Evolutionary conservation across 2,797 vertebrate species (phyloP).

Genomic region (Pseudochaenichthys georgianus): DNA sequence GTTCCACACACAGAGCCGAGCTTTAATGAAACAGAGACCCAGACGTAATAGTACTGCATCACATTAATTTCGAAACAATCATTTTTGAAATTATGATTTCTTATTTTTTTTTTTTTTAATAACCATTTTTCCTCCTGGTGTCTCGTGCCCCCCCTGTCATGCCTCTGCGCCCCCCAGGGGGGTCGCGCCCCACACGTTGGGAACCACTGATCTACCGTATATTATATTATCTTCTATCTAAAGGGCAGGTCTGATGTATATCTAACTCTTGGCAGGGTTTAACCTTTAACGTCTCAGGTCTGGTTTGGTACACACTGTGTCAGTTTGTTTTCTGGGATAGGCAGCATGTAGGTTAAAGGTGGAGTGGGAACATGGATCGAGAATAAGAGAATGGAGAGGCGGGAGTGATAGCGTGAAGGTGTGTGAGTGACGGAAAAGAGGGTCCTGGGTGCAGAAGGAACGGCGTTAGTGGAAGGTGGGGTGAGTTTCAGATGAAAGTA

Average conservation of each 20-base stretch:
- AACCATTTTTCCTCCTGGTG: too few relatives aligned
- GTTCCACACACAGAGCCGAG: too few relatives aligned
- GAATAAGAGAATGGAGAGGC: neutral
- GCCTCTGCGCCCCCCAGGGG: too few relatives aligned
- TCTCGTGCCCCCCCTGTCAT: too few relatives aligned
- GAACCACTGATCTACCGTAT: neutral
- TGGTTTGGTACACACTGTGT: slow-evolving; percentile 44
- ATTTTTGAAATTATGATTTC: too few relatives aligned
- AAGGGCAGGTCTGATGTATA: neutral
- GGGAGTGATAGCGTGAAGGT: slow-evolving; percentile 10
- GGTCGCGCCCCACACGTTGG: too few relatives aligned
- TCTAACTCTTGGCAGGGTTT: slow-evolving; percentile 50
- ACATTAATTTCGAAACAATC: too few relatives aligned
- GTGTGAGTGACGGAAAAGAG: neutral
- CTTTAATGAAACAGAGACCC: too few relatives aligned
- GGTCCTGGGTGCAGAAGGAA: neutral
- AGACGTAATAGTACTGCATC: too few relatives aligned
- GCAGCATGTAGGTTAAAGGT: slow-evolving; percentile 61
- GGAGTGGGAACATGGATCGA: slow-evolving; percentile 43
- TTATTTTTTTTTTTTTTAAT: too few relatives aligned
- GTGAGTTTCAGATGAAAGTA: neutral
- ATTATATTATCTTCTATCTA: neutral
- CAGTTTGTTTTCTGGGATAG: slow-evolving; percentile 78
- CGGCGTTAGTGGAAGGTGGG: slow-evolving; percentile 12
- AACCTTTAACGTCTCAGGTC: slow-evolving; percentile 23